Percentiles rank a stretch among this genome's conserved stretches.
These are phyloP conservation scores for Pachyseris speciosa DNA, from an alignment of 64 coral and sea anemone genomes.

Conservation along the genomic window DNA sequence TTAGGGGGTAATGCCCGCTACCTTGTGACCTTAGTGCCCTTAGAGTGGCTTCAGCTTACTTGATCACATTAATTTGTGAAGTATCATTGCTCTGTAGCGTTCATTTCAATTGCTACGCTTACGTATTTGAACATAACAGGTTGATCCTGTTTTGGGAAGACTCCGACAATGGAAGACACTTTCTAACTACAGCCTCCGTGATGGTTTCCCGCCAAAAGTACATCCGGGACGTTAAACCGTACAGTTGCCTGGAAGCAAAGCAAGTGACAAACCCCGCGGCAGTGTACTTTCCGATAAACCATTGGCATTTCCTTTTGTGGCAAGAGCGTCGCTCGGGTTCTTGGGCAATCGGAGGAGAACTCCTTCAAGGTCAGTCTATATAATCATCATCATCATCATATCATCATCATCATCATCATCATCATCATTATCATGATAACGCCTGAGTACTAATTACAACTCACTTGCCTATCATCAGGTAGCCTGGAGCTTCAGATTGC, in stretches of 20 bases:
- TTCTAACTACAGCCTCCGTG: constrained; percentile 43
- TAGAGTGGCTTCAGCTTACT: too few relatives aligned
- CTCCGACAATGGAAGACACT: constrained; percentile 46
- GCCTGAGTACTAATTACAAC: neutral
- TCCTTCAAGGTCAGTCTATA: constrained; percentile 64
- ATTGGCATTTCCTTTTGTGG: constrained; percentile 79
- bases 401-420: too few relatives aligned
- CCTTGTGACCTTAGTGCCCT: too few relatives aligned
- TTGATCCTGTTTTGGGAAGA: constrained; percentile 91
- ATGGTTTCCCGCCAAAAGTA: constrained; percentile 21
- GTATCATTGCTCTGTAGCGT: too few relatives aligned
- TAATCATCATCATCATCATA: too few relatives aligned
- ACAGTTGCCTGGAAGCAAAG: constrained; percentile 45
- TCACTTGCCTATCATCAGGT: neutral
- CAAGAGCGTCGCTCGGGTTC: constrained; percentile 54
- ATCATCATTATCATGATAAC: too few relatives aligned
- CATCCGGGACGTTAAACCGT: constrained; percentile 15
- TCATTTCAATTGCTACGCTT: neutral
- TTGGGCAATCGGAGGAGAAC: constrained; percentile 81
- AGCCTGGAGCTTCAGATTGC: neutral
- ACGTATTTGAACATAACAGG: neutral
- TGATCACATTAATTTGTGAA: too few relatives aligned
- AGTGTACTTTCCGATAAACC: constrained; percentile 53
- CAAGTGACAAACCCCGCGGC: constrained; percentile 65
- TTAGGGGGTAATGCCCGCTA: too few relatives aligned